These are phyloP conservation scores for Chroicocephalus ridibundus DNA, from an alignment of 2,113 vertebrate genomes.

Conservation along the genomic window DNA sequence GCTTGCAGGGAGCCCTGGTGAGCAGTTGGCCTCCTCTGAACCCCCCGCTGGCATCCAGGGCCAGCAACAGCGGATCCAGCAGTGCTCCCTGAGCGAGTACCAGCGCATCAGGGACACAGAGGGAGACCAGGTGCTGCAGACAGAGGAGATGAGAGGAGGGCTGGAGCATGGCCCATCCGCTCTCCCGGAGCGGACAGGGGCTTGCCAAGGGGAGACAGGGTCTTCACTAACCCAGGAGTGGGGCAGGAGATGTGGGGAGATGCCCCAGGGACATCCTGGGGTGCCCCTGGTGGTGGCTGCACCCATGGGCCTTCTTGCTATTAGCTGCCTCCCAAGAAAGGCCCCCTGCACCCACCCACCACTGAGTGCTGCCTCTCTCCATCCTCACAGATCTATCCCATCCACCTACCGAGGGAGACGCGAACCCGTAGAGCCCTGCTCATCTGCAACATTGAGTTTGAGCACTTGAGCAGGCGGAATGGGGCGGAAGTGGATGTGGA, in stretches of 20 bases:
- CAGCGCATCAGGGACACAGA: not conserved
- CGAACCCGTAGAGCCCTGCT: conserved; percentile 76
- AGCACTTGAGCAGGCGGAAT: not conserved
- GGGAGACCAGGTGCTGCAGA: not conserved
- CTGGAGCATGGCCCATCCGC: fast-evolving
- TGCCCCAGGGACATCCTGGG: not conserved
- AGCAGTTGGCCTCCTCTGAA: fast-evolving
- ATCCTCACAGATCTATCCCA: conserved; percentile 70
- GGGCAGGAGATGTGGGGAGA: not conserved
- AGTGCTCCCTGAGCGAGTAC: not conserved
- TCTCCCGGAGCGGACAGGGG: not conserved
- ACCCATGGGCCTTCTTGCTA: not conserved
- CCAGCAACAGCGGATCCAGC: not conserved
- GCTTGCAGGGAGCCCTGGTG: not conserved
- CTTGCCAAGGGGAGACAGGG: not conserved
- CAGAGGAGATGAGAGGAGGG: not conserved
- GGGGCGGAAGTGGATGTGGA: conserved; percentile 76
- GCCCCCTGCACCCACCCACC: too few species aligned
- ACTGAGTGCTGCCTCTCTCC: not conserved
- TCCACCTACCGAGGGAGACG: not conserved
- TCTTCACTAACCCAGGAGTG: not conserved
- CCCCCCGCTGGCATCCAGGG: not conserved
- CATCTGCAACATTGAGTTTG: conserved; percentile 81
- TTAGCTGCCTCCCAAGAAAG: not conserved
- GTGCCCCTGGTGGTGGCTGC: not conserved